Evolutionary conservation across 2,888 invertebrate genomes (phyloP).

Genomic region (Parelbella ahira): DNA sequence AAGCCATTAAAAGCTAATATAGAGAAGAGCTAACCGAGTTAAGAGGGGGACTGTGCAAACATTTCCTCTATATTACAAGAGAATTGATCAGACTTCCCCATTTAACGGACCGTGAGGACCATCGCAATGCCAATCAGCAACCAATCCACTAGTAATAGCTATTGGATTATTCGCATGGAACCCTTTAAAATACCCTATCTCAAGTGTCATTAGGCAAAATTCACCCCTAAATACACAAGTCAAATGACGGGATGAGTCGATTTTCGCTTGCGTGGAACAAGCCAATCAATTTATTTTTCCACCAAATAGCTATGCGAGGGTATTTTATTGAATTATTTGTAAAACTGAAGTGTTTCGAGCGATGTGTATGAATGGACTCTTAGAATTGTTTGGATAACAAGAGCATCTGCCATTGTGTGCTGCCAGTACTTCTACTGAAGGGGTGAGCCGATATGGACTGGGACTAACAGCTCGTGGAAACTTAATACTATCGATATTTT

Average conservation of each 20-base stretch:
- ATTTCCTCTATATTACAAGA: slow-evolving; percentile 67
- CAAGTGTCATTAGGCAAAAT: slow-evolving; percentile 2
- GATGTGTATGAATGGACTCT: too few relatives aligned
- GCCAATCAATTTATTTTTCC: slow-evolving; percentile 5
- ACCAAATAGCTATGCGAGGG: slow-evolving; percentile 2
- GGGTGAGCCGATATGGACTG: too few relatives aligned
- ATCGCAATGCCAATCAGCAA: slow-evolving; percentile 73
- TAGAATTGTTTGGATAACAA: too few relatives aligned
- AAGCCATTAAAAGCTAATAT: slow-evolving; percentile 49
- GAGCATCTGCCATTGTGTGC: too few relatives aligned
- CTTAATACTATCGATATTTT: too few relatives aligned
- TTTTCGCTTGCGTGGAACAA: slow-evolving; percentile 7
- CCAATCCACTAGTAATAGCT: slow-evolving; percentile 35
- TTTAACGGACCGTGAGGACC: slow-evolving; percentile 61
- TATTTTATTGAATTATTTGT: slow-evolving; percentile 2
- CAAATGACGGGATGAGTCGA: neutral
- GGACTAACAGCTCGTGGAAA: too few relatives aligned
- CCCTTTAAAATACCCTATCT: slow-evolving; percentile 7
- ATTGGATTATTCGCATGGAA: slow-evolving; percentile 25
- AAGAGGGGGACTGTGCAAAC: slow-evolving; percentile 48
- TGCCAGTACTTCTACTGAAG: too few relatives aligned
- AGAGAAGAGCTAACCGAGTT: slow-evolving; percentile 55
- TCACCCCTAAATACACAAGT: slow-evolving; percentile 1
- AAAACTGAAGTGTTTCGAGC: neutral
- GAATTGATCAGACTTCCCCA: slow-evolving; percentile 74